Percentiles rank a stretch among this genome's conserved stretches.
phyloP scores from a whole-genome alignment of 2,797 vertebrate species.

The Chanos chanos region DNA sequence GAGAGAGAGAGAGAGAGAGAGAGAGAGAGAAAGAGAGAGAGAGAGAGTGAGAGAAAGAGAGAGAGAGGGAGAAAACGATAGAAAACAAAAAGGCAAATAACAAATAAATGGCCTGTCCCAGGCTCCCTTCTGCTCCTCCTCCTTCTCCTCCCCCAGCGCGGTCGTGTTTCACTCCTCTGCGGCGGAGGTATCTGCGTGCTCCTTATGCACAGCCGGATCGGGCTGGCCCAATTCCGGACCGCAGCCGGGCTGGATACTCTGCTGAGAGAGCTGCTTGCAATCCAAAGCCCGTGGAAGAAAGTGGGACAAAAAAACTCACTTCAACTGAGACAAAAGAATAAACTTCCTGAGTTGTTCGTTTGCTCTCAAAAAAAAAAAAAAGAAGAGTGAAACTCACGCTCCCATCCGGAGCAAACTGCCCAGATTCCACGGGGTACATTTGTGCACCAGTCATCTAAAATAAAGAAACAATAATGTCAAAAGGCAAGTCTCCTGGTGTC shows the following conservation, averaged over 20 bases:
- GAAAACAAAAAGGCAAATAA: constrained; percentile 3
- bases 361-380: constrained; percentile 21
- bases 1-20: too few species aligned
- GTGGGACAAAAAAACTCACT: constrained; percentile 43
- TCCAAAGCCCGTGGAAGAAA: constrained; percentile 42
- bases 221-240: constrained; percentile 41
- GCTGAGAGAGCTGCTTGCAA: constrained; percentile 51
- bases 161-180: constrained; percentile 20
- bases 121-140: constrained; percentile 1
- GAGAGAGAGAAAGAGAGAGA: too few species aligned
- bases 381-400: neutral
- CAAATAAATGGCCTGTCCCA: too few species aligned
- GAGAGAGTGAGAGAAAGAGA: too few species aligned
- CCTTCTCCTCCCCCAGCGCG: constrained; percentile 3
- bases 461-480: too few species aligned
- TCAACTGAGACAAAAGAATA: constrained; percentile 40
- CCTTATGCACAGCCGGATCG: constrained; percentile 24
- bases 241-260: constrained; percentile 32
- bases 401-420: neutral
- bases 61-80: constrained; percentile 13
- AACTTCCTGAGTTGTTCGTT: constrained; percentile 26
- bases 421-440: neutral
- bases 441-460: too few species aligned
- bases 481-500: too few species aligned
- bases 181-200: constrained; percentile 22